These are phyloP conservation scores for Cheilinus undulatus DNA, from an alignment of 2,113 vertebrate genomes.

Conservation along the genomic window DNA sequence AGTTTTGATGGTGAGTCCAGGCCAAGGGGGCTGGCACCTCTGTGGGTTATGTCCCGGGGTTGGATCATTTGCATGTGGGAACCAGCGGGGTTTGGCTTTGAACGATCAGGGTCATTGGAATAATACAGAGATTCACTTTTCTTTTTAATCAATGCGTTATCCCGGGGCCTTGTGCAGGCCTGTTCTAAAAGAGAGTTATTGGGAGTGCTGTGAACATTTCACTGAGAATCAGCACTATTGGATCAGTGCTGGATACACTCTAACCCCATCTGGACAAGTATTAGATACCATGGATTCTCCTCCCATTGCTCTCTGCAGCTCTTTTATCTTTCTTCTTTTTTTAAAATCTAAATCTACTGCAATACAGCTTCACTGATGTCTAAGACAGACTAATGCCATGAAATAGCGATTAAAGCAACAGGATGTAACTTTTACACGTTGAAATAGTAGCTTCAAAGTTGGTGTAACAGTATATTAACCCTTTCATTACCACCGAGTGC, in stretches of 20 bases:
- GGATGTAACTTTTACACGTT: no score
- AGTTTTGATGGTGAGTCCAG: constrained; percentile 50
- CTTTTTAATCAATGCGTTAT: constrained; percentile 68
- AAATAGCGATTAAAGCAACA: background rate
- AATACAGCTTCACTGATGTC: background rate
- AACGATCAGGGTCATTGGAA: constrained; percentile 62
- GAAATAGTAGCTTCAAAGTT: no score
- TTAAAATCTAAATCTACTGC: constrained; percentile 1
- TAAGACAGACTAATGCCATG: background rate
- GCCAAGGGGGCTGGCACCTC: constrained; percentile 41
- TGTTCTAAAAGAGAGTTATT: constrained; percentile 47
- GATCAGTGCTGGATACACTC: constrained; percentile 51
- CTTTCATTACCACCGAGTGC: no score
- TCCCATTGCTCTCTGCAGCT: background rate
- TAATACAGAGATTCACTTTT: constrained; percentile 66
- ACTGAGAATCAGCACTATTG: constrained; percentile 73
- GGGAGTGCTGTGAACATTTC: constrained; percentile 49
- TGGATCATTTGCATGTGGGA: constrained; percentile 61
- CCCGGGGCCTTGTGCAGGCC: constrained; percentile 29
- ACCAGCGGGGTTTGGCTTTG: constrained; percentile 46
- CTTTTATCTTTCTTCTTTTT: background rate
- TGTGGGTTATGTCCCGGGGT: constrained; percentile 41
- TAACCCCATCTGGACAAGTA: constrained; percentile 31
- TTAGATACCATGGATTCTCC: constrained; percentile 24
- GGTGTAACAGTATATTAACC: no score